Evolutionary conservation across 2,797 vertebrate species (phyloP), one percentile per base, ranked within the genome.

Genomic region (Clarias platycephalus): DNA sequence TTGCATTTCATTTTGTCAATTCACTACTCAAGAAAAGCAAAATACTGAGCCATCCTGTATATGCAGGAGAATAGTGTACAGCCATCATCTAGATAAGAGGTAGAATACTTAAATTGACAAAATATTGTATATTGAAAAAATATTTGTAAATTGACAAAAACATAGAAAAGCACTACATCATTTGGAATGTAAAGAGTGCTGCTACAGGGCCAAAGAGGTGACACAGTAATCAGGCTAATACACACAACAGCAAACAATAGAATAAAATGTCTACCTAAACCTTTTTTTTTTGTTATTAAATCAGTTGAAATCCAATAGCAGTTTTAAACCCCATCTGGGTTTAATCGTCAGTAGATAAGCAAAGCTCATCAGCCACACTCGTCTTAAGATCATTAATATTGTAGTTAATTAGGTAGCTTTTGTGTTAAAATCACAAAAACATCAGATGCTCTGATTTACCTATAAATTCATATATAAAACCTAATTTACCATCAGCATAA

Each of bases 91-190:
- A 84, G 81, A 70, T 77, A 90, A 92, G 77, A 94, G 94, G 93
- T 95, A 95, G 93, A 95, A 95, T 93, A 92, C 92, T 88, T 93
- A 91, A 93, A 91, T 91, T 87, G 93, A 93, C 89, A 91, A 94
- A 91, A 94, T 9, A 28, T 91, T 89, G 87, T 84, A 79, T 75
- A 84, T 91, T 87, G 93, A 93, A 89, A 91, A 94, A 91, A 94
- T 9, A 28, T 91, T 89, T 75, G 82, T 53, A 53, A 53, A 53
- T 53, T 53, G 49, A 53, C 49, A 53, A 49, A 49, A 79, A 87
- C 57, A 80, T 55, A 82, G 49, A 84, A 60, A 83, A 82, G 79
- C 57, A 81, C 44, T 66, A 84, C 93, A 87, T 91, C 92, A 87
- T 90, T 58, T 84, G 87, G 88, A 91, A 90, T 89, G 87, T 88